phyloP scores from a whole-genome alignment of 2,888 invertebrate species.

The Anticlea derivata region DNA sequence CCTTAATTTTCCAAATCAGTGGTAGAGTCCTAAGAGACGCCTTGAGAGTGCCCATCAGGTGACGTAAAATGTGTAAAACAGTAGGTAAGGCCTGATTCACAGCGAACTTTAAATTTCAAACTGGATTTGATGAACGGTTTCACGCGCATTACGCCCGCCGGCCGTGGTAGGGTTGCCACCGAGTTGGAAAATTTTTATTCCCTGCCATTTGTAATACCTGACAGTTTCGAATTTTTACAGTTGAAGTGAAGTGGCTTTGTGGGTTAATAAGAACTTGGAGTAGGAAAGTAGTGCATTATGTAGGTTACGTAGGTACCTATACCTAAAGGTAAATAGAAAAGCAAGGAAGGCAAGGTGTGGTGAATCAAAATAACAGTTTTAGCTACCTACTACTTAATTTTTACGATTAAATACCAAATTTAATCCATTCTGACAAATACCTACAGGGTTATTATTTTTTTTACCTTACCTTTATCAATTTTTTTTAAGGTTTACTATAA shows the following conservation, averaged over 20 bases:
- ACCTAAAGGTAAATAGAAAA: neutral
- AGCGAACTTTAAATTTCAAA: constrained; percentile 51
- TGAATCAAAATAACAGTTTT: no score
- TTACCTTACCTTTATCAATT: no score
- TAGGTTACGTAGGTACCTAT: no score
- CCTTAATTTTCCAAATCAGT: no score
- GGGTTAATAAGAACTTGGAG: neutral
- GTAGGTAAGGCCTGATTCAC: constrained; percentile 28
- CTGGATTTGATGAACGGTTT: constrained; percentile 60
- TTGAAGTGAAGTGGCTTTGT: constrained; percentile 10
- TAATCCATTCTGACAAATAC: no score
- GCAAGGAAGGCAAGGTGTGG: neutral
- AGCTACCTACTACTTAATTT: no score
- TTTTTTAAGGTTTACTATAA: no score
- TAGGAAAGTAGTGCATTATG: neutral
- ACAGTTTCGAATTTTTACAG: constrained; percentile 16
- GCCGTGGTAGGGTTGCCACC: constrained; percentile 48
- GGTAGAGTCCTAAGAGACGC: no score
- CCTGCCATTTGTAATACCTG: constrained; percentile 17
- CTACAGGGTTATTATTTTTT: no score
- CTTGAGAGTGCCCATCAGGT: neutral
- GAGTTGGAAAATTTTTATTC: constrained; percentile 22
- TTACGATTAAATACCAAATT: no score
- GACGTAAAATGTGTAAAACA: constrained; percentile 10
- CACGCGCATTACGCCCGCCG: constrained; percentile 59